Conservation (phyloP, 2,888 invertebrate genomes). For the Agrypnus murinus region DNA sequence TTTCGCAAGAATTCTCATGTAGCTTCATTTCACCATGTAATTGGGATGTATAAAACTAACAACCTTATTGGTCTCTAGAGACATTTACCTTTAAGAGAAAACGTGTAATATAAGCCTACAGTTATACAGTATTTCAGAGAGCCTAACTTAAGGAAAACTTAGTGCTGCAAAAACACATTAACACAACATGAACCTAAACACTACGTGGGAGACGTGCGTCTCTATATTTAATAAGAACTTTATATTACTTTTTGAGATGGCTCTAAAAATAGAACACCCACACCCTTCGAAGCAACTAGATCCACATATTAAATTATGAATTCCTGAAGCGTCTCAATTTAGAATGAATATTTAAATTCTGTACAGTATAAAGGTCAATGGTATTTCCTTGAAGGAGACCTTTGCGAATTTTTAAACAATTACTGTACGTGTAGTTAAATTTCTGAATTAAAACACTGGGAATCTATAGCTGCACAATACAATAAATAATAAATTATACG, state of each 20-base stretch:
- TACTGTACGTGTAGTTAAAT: neutral
- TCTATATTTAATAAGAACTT: neutral
- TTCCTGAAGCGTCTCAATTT: neutral
- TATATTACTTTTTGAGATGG: neutral
- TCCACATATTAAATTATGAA: neutral
- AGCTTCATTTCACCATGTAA: no score
- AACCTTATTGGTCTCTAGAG: no score
- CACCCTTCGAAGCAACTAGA: conserved; percentile 3
- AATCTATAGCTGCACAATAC: no score
- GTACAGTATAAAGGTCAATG: conserved; percentile 14
- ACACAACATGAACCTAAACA: neutral
- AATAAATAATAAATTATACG: no score
- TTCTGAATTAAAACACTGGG: no score
- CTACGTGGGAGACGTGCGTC: neutral
- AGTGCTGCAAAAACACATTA: no score
- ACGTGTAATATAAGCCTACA: no score
- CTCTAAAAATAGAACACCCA: neutral
- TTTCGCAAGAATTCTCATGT: no score
- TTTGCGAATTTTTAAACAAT: neutral
- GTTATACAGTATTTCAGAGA: no score
- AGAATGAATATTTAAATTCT: conserved; percentile 17
- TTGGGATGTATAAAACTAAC: no score
- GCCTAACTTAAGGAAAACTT: no score
- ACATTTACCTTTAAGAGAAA: no score
- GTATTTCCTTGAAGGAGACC: conserved; percentile 15